Conservation (phyloP, 2,888 invertebrate species). For the Eubasilissa splendida region DNA sequence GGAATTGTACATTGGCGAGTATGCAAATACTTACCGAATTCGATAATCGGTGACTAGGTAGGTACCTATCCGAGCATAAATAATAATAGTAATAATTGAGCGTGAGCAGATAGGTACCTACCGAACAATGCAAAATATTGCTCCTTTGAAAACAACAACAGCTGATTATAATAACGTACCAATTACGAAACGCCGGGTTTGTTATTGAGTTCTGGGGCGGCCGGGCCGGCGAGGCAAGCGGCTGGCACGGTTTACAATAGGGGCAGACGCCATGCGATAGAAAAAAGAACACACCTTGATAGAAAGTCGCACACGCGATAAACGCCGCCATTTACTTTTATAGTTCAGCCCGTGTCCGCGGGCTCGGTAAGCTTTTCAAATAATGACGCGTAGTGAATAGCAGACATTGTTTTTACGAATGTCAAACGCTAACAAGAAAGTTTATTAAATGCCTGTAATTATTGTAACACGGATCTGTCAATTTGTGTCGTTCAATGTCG, state of each 20-base stretch:
- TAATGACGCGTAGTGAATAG: background rate
- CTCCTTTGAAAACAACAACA: background rate
- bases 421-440: no score
- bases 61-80: background rate
- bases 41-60: background rate
- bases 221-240: slow-evolving; percentile 3
- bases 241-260: slow-evolving; percentile 20
- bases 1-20: background rate
- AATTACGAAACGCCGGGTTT: slow-evolving; percentile 17
- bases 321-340: slow-evolving; percentile 27
- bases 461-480: no score
- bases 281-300: slow-evolving; percentile 19
- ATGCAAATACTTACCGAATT: background rate
- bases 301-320: slow-evolving; percentile 29
- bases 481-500: no score
- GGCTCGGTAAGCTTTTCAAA: slow-evolving; percentile 17
- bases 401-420: no score
- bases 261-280: slow-evolving; percentile 30
- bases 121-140: no score
- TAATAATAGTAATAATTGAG: background rate
- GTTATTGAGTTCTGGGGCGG: slow-evolving; percentile 28
- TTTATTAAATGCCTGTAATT: no score
- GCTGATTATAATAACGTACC: slow-evolving; percentile 1
- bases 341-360: slow-evolving; percentile 27
- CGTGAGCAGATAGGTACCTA: background rate